phyloP scores from a whole-genome alignment of 2,113 vertebrate species.

The Tyrannus savana region DNA sequence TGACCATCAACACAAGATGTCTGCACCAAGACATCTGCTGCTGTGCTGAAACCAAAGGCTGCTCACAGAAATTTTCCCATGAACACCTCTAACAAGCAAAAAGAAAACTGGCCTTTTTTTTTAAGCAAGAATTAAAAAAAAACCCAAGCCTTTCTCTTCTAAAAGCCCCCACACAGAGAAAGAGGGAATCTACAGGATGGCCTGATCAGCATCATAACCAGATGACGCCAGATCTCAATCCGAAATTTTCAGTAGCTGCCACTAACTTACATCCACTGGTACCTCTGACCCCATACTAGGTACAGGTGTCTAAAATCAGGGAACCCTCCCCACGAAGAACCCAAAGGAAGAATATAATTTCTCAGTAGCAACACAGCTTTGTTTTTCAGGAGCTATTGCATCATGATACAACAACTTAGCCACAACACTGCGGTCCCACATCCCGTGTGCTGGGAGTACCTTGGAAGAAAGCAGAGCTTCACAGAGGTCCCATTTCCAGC shows the following conservation, averaged over 20 bases:
- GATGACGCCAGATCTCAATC: neutral
- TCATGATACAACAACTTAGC: neutral
- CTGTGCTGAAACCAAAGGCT: neutral
- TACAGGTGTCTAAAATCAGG: neutral
- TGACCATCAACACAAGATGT: neutral
- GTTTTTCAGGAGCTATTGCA: neutral
- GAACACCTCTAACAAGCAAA: neutral
- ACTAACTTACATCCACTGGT: neutral
- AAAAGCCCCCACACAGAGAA: neutral
- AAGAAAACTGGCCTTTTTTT: neutral
- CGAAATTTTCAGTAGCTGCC: neutral
- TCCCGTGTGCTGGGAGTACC: neutral
- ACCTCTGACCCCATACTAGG: neutral
- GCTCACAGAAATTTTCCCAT: neutral
- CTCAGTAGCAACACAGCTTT: neutral
- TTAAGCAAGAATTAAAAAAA: neutral
- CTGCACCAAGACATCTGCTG: neutral
- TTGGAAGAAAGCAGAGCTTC: neutral
- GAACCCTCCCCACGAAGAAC: neutral
- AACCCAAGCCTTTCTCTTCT: neutral
- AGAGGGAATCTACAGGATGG: neutral
- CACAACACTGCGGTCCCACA: accelerated
- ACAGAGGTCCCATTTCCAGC: neutral
- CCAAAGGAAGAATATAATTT: neutral
- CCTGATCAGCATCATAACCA: neutral